Percentiles rank a stretch among this genome's conserved stretches.
Evolutionary conservation across 2,888 invertebrate species (phyloP).

Genomic region (Gerris lacustris): DNA sequence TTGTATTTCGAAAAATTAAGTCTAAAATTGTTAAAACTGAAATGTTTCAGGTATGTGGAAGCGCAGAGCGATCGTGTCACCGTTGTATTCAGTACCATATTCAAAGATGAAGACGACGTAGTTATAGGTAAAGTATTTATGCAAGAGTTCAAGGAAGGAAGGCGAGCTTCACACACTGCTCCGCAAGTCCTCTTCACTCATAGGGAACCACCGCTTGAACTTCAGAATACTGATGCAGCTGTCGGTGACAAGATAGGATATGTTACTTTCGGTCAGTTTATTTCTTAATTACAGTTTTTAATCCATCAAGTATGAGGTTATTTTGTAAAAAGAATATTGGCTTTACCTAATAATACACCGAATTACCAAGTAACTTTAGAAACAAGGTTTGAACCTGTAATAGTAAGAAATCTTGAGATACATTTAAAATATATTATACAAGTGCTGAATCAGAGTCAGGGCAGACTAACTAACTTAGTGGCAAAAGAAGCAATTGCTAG

Average conservation of each 20-base stretch:
- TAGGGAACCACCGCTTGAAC: constrained; percentile 91
- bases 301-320: too few species aligned
- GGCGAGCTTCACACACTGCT: constrained; percentile 89
- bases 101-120: constrained; percentile 95
- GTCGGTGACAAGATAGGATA: constrained; percentile 97
- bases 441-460: too few species aligned
- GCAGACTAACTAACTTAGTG: too few species aligned
- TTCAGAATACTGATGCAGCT: constrained; percentile 83
- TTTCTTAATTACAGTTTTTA: constrained; percentile 10
- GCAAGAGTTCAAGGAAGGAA: constrained; percentile 97
- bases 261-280: constrained; percentile 82
- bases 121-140: constrained; percentile 98
- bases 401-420: too few species aligned
- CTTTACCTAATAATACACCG: too few species aligned
- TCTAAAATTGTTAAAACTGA: too few species aligned
- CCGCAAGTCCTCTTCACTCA: constrained; percentile 84
- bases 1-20: too few species aligned
- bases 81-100: constrained; percentile 97
- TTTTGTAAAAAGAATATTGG: too few species aligned
- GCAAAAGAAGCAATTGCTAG: too few species aligned
- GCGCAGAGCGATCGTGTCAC: constrained; percentile 97
- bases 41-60: constrained; percentile 73
- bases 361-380: too few species aligned
- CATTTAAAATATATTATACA: too few species aligned
- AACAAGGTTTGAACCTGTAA: too few species aligned